A percentile compares a stretch with the other conserved stretches of the same genome.
Conservation (phyloP, 1,140 invertebrate species). For the Pantala flavescens region DNA sequence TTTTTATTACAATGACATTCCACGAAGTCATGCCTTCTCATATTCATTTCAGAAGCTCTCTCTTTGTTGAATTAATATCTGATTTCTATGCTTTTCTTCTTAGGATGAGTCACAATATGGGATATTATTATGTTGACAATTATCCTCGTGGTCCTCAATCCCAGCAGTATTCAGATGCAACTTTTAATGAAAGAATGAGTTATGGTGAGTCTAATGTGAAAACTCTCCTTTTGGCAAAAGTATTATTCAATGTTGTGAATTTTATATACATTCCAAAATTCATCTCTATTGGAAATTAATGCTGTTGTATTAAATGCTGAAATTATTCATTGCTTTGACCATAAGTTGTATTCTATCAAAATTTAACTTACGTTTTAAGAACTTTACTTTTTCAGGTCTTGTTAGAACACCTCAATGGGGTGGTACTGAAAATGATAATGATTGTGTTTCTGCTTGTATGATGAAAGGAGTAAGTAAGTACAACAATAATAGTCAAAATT, state of each 20-base stretch:
- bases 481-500: constrained; percentile 15
- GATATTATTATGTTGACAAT: neutral
- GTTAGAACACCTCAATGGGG: neutral
- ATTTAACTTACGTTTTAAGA: no score
- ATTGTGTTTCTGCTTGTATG: neutral
- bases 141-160: neutral
- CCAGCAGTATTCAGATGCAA: neutral
- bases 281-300: no score
- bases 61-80: no score
- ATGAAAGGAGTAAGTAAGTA: neutral
- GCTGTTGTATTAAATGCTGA: neutral
- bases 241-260: no score
- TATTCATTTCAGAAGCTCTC: no score
- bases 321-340: neutral
- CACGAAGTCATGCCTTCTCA: no score
- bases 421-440: neutral
- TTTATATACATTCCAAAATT: no score
- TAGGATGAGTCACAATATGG: neutral
- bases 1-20: no score
- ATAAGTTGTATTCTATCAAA: no score
- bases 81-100: neutral
- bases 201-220: neutral
- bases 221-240: no score
- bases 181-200: neutral
- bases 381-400: neutral